These are phyloP conservation scores for Alloscopus bannaensis DNA, from an alignment of 2,888 invertebrate species.

Conservation along the genomic window DNA sequence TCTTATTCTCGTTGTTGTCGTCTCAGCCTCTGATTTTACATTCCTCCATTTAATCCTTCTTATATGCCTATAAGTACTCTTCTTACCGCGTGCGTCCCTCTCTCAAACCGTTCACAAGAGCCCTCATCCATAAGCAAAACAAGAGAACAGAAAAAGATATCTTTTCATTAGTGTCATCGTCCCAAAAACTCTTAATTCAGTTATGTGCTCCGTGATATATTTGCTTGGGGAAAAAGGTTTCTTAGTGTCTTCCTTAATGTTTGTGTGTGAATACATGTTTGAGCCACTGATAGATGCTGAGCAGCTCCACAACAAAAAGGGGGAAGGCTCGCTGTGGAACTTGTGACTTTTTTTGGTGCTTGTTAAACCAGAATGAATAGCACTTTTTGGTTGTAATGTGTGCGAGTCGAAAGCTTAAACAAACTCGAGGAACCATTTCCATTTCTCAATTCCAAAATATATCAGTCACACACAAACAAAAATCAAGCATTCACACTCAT, in stretches of 20 bases:
- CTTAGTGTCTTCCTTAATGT: conserved; percentile 43
- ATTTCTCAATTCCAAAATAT: conserved; percentile 31
- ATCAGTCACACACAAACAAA: neutral
- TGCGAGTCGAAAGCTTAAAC: neutral
- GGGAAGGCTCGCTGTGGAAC: conserved; percentile 29
- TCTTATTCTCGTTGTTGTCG: too few species aligned
- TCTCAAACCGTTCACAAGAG: neutral
- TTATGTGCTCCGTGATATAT: conserved; percentile 60
- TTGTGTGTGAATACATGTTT: too few species aligned
- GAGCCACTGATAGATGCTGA: too few species aligned
- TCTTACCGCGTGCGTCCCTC: neutral
- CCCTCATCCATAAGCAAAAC: neutral
- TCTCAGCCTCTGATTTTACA: conserved; percentile 1
- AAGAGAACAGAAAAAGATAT: conserved; percentile 63
- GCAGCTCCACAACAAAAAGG: conserved; percentile 21
- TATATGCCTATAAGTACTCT: neutral
- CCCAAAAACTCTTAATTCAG: conserved; percentile 71
- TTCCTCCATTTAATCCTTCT: neutral
- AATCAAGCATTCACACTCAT: neutral
- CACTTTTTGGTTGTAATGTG: conserved; percentile 9
- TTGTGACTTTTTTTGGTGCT: conserved; percentile 44
- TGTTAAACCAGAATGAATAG: conserved; percentile 50
- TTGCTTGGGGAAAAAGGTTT: conserved; percentile 12
- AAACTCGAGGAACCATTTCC: conserved; percentile 12
- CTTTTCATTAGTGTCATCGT: conserved; percentile 73